These are phyloP conservation scores for Pterocles gutturalis DNA, from an alignment of 2,113 vertebrate genomes.

Conservation along the genomic window DNA sequence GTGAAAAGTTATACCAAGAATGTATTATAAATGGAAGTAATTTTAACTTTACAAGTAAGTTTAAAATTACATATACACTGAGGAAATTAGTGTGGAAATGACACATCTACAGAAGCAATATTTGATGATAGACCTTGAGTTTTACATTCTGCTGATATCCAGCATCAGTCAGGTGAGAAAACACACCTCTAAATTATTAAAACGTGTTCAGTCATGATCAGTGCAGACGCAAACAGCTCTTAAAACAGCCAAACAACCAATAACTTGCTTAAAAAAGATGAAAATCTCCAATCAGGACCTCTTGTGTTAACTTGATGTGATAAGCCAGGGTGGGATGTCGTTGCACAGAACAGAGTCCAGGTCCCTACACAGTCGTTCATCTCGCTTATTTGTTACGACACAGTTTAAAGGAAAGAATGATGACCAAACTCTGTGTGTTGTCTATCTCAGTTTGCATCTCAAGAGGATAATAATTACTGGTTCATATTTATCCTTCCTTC, in stretches of 20 bases:
- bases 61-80: neutral
- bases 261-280: neutral
- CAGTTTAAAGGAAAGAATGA: neutral
- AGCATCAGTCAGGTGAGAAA: neutral
- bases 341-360: neutral
- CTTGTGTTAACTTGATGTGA: neutral
- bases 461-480: neutral
- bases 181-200: neutral
- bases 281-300: neutral
- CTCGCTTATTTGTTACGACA: neutral
- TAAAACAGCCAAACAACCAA: neutral
- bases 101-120: neutral
- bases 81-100: neutral
- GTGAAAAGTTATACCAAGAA: neutral
- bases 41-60: neutral
- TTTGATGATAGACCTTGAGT: neutral
- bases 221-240: neutral
- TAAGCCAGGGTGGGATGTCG: rapidly evolving
- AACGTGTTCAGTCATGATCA: neutral
- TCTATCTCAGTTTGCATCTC: neutral
- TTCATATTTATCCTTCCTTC: neutral
- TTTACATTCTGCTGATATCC: neutral
- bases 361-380: neutral
- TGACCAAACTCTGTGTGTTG: rapidly evolving
- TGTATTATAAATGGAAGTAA: neutral